These are phyloP conservation scores for Gallinago undulata DNA, from an alignment of 2,113 vertebrate genomes.

Conservation along the genomic window DNA sequence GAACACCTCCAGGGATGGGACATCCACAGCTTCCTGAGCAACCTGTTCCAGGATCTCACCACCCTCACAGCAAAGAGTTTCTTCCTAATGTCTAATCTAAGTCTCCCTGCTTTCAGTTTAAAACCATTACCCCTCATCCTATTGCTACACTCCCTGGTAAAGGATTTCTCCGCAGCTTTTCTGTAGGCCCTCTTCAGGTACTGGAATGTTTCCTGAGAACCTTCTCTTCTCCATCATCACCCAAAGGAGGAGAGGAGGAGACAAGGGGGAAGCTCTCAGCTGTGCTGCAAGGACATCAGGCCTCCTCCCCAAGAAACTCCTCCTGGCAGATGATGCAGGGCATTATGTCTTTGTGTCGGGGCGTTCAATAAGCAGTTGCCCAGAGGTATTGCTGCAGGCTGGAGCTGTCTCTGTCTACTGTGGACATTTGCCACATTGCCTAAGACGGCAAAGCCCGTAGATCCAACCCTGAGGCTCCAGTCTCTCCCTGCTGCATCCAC, in stretches of 20 bases:
- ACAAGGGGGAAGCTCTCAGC: not conserved
- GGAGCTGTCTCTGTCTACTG: not conserved
- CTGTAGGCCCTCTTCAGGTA: not conserved
- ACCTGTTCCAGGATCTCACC: too few relatives aligned
- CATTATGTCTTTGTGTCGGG: fast-evolving
- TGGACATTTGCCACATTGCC: not conserved
- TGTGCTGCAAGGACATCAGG: not conserved
- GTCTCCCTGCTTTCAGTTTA: too few relatives aligned
- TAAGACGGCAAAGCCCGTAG: fast-evolving
- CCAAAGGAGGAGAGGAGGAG: not conserved
- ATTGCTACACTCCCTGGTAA: not conserved
- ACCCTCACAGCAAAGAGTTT: too few relatives aligned
- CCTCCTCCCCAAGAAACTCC: not conserved
- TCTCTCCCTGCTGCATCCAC: not conserved
- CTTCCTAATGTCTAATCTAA: too few relatives aligned
- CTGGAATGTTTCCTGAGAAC: not conserved
- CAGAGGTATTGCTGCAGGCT: not conserved
- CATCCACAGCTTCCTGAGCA: too few relatives aligned
- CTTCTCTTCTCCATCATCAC: not conserved
- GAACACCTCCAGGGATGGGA: too few relatives aligned
- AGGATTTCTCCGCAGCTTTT: too few relatives aligned
- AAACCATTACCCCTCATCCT: too few relatives aligned
- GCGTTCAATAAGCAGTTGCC: not conserved
- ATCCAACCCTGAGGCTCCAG: not conserved
- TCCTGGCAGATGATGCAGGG: fast-evolving